phyloP scores from a whole-genome alignment of 2,113 vertebrate genomes.

The Antigone vipio region DNA sequence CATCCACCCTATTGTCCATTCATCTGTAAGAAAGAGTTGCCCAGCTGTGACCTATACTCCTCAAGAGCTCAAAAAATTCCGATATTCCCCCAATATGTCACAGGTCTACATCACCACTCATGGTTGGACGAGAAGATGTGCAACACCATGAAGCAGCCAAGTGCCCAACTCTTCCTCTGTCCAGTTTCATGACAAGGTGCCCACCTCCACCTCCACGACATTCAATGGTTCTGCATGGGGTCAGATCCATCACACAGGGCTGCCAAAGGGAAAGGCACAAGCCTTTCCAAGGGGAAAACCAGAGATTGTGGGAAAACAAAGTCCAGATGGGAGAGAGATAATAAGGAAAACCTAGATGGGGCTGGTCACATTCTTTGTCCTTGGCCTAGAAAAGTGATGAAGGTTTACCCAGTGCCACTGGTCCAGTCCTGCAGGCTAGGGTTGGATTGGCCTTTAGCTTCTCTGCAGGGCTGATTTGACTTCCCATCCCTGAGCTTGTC shows the following conservation, averaged over 20 bases:
- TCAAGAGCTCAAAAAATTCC: neutral
- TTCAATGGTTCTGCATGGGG: neutral
- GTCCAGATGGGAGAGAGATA: neutral
- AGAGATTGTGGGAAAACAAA: neutral
- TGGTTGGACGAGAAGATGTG: neutral
- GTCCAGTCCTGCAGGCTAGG: neutral
- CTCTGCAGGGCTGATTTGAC: neutral
- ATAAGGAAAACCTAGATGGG: neutral
- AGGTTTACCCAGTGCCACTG: neutral
- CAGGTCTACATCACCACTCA: neutral
- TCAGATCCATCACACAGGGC: neutral
- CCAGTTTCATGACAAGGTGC: fast-evolving
- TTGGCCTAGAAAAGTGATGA: neutral
- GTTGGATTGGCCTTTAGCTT: neutral
- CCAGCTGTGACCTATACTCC: neutral
- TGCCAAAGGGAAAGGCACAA: neutral
- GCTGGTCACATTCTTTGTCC: neutral
- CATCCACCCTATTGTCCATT: neutral
- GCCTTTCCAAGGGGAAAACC: neutral
- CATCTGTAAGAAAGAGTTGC: neutral
- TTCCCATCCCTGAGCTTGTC: neutral
- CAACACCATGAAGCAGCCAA: neutral
- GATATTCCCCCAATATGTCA: neutral
- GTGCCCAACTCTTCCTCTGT: neutral
- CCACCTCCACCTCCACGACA: neutral